Percentiles rank a stretch among this genome's conserved stretches.
Conservation (phyloP, 2,797 vertebrate species). For the Tarsius wallacei region DNA sequence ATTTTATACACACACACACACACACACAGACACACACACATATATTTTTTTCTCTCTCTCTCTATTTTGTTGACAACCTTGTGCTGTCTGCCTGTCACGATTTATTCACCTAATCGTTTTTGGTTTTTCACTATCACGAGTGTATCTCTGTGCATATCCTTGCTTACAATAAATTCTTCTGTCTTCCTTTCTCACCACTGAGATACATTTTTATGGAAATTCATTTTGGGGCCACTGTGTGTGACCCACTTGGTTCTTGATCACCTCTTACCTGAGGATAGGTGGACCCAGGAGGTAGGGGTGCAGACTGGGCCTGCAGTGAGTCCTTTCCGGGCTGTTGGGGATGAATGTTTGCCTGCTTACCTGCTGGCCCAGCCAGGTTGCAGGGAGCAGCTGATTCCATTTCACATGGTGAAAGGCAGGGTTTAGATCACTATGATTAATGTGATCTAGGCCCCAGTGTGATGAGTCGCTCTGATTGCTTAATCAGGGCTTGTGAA, state of each 20-base stretch:
- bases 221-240: neutral
- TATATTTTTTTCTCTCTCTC: neutral
- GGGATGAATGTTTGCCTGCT: neutral
- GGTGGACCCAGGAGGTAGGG: neutral
- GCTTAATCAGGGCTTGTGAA: constrained; percentile 35
- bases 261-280: neutral
- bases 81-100: neutral
- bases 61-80: neutral
- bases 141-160: neutral
- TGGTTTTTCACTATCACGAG: neutral
- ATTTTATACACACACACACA: no score
- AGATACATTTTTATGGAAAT: neutral
- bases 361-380: neutral
- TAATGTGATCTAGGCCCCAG: neutral
- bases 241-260: neutral
- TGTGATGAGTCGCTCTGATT: neutral
- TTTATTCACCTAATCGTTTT: neutral
- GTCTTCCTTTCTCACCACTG: neutral
- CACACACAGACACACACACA: no score
- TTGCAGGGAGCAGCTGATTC: neutral
- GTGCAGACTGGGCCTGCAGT: fast-evolving
- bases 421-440: neutral
- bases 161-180: neutral
- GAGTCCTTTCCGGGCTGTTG: neutral
- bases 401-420: neutral